Evolutionary conservation across 2,888 invertebrate species (phyloP).

Genomic region (Neocrepidodera transversa): DNA sequence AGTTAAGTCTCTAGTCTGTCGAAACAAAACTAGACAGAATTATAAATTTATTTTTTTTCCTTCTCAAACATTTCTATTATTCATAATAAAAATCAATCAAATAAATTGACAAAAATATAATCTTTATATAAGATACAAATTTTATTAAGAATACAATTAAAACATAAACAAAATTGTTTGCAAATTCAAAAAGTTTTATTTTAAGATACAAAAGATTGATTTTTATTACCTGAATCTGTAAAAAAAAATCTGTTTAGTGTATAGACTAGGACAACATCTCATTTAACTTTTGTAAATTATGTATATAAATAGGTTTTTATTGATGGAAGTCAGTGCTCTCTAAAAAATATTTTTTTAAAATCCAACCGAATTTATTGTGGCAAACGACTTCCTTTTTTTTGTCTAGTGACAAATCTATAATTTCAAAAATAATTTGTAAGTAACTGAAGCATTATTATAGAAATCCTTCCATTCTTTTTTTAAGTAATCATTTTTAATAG

Average conservation of each 20-base stretch:
- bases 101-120: too few relatives aligned
- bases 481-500: constrained; percentile 1
- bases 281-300: constrained; percentile 40
- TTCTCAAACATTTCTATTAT: too few relatives aligned
- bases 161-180: too few relatives aligned
- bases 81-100: too few relatives aligned
- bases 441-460: constrained; percentile 8
- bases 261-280: constrained; percentile 21
- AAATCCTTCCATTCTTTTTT: constrained; percentile 17
- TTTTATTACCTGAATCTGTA: too few relatives aligned
- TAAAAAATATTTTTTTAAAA: constrained; percentile 31
- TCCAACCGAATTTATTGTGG: constrained; percentile 18
- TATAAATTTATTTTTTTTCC: too few relatives aligned
- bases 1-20: background rate
- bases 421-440: constrained; percentile 12
- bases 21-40: constrained; percentile 28
- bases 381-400: constrained; percentile 29
- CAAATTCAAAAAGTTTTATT: too few relatives aligned
- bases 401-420: constrained; percentile 14
- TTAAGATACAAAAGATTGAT: too few relatives aligned
- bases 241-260: too few relatives aligned
- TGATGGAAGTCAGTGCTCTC: constrained; percentile 40
- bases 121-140: too few relatives aligned
- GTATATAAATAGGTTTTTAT: constrained; percentile 41
- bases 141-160: too few relatives aligned